Base-by-base conservation (phyloP, 2,797 vertebrate genomes). In the Euphonia xanthogaster region DNA sequence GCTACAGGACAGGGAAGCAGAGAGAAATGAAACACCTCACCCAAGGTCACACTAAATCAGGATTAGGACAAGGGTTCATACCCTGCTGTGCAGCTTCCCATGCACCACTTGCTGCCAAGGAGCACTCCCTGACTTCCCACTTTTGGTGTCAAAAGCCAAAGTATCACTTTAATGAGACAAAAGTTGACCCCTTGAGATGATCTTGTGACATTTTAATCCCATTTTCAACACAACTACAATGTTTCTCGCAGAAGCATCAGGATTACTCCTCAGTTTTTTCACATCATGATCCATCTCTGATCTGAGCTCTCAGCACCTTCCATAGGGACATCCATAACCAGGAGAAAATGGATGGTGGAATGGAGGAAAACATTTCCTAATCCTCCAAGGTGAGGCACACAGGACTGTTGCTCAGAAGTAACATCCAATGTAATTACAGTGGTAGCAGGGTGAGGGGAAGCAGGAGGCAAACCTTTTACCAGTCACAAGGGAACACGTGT, bases 91-190 rank as follows among this genome's bases (percentile, higher is more conserved):
- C 33, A 53, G 86, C 35, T 93, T 84, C 88, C 66, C 78, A 72
- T n/a, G 40, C 68, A 72, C 20, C 66, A 35, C 33, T 76, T 54
- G 78, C 80, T 76, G 90, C 75, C 92, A 95, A 42, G 57, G 42
- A 86, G 90, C 16, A 51, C 27, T 77, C 6, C 0, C 89, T 15
- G 74, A 73, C 68, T 88, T 94, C 81, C 68, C 61, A 1, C 58
- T n/a, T n/a, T n/a, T 42, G 31, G 33, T 33, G 23, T 68, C 81
- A 91, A 79, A 94, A 93, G 83, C 53, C 83, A 92, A 91, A 91
- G 87, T 18, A 8, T 35, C 42, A 75, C 73, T 91, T 91, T 40
- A 95, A 94, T 72, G 70, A 93, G 94, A 91, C 90, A 88, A 37
- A 86, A 81, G 40, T 22, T 90, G 76, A 72, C 76, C 58, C 37